Evolutionary conservation across 2,797 vertebrate genomes (phyloP), one percentile per base, ranked within the genome.

Genomic region (Cirrhinus mrigala): DNA sequence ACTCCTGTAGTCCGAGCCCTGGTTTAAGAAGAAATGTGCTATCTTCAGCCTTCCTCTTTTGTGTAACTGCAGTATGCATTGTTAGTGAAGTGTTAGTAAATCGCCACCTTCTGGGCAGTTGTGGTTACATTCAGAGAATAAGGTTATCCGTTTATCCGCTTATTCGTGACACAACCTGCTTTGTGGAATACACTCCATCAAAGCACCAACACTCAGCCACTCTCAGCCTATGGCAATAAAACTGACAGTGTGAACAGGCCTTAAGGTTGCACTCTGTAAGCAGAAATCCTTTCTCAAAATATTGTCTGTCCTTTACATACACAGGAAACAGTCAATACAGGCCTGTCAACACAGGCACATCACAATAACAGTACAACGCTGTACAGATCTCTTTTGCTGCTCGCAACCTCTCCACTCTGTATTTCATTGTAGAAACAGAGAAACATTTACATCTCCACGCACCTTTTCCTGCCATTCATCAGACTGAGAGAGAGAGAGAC

Each of bases 391-490:
- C 64, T 50, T 73, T 66, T 40, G n/a, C 52, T 76, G 18, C 52
- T 62, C 46, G 52, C 62, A 68, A 5, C 14, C 27, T 52, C 46
- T 74, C 16, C 22, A 37, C 50, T 81, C 33, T n/a, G 11, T 88
- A 52, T 20, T 68, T 88, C 74, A 88, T 1, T 44, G 8, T 60
- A 82, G 66, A 83, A 54, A 70, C 73, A 84, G 69, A 44, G 11
- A 50, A 78, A 54, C 74, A 60, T 64, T 68, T 70, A 70, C 79
- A 81, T 70, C 46, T 44, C 44, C 50, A 11, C 6, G 14, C 3
- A 62, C 48, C 48, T 48, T 79, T 88, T 84, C 85, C 85, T 82
- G 85, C 22, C 46, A 15, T 89, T 82, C 20, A 68, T 87, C 75
- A 85, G 29, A 24, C 50, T 22, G n/a, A 56, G 64, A 44, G 50